A percentile compares a stretch with the other conserved stretches of the same genome.
Conservation (phyloP, 2,888 invertebrate species). For the Taenaris catops region DNA sequence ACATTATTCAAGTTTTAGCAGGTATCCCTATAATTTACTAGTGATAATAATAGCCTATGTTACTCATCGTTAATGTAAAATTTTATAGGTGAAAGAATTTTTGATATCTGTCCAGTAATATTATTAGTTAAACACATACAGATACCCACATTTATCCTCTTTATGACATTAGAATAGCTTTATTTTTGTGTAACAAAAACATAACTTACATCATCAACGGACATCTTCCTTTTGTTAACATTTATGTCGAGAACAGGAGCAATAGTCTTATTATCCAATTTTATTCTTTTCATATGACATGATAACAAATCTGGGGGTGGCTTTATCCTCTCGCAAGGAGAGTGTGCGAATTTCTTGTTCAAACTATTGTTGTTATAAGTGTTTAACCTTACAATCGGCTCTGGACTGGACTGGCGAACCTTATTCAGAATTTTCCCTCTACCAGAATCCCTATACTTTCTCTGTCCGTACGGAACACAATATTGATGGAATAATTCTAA, state of each 20-base stretch:
- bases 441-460: slow-evolving; percentile 60
- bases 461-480: slow-evolving; percentile 68
- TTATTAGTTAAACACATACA: too few relatives aligned
- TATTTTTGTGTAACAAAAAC: too few relatives aligned
- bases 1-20: too few relatives aligned
- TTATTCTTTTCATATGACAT: slow-evolving; percentile 60
- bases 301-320: slow-evolving; percentile 56
- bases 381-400: slow-evolving; percentile 33
- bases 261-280: slow-evolving; percentile 40
- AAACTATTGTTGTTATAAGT: slow-evolving; percentile 24
- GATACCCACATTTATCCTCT: too few relatives aligned
- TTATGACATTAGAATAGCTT: background rate
- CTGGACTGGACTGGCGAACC: slow-evolving; percentile 45
- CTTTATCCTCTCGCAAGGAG: slow-evolving; percentile 42
- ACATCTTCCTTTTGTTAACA: slow-evolving; percentile 51
- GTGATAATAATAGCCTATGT: too few relatives aligned
- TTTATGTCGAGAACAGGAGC: slow-evolving; percentile 26
- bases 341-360: slow-evolving; percentile 30
- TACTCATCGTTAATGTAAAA: too few relatives aligned
- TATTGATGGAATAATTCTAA: slow-evolving; percentile 61
- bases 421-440: slow-evolving; percentile 58
- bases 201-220: slow-evolving; percentile 52
- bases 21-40: too few relatives aligned
- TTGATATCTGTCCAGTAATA: too few relatives aligned
- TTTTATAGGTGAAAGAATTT: too few relatives aligned